A percentile compares a stretch with the other conserved stretches of the same genome.
phyloP scores from a whole-genome alignment of 2,113 vertebrate species.

The Odontophorus gujanensis region DNA sequence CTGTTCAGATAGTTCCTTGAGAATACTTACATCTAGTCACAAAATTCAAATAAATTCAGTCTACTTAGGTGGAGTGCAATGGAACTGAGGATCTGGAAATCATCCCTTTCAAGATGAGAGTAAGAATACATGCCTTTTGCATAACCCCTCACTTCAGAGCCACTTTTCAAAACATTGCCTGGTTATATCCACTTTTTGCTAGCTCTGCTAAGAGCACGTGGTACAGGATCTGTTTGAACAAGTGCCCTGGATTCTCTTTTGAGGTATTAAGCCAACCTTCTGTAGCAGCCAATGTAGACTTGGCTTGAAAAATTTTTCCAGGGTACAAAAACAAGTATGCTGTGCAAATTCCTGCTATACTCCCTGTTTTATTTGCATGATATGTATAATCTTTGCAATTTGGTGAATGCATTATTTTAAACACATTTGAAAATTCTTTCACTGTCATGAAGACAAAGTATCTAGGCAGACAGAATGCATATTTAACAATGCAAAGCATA shows the following conservation, averaged over 20 bases:
- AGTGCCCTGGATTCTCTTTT: slow-evolving; percentile 25
- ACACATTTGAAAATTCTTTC: not conserved
- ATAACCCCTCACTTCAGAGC: slow-evolving; percentile 45
- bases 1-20: not conserved
- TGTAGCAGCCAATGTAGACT: slow-evolving; percentile 24
- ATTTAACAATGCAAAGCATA: not conserved
- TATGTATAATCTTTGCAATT: not conserved
- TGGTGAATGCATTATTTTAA: not conserved
- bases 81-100: slow-evolving; percentile 17
- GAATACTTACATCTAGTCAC: not conserved
- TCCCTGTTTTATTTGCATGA: not conserved
- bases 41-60: slow-evolving; percentile 22
- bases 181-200: not conserved
- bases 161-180: slow-evolving; percentile 36
- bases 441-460: not conserved
- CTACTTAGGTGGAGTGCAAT: not conserved
- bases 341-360: not conserved
- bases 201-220: not conserved
- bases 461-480: not conserved
- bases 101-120: slow-evolving; percentile 1
- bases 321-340: not conserved
- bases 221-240: slow-evolving; percentile 40
- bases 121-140: slow-evolving; percentile 38
- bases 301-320: slow-evolving; percentile 1
- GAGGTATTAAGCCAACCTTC: slow-evolving; percentile 10